phyloP scores from a whole-genome alignment of 2,113 vertebrate species.

The Scophthalmus maximus region DNA sequence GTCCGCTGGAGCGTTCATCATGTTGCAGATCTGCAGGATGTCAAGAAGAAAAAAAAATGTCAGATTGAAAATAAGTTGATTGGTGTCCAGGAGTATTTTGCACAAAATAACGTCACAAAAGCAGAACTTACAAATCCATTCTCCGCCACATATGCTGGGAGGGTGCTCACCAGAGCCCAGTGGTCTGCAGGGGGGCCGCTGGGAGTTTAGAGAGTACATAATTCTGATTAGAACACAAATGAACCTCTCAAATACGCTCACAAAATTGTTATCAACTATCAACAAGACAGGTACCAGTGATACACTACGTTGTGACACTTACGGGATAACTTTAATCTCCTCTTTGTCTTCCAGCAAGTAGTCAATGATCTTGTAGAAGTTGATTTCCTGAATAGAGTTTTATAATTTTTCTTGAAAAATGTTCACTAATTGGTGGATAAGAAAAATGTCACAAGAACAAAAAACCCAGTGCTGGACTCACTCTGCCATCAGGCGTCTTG shows the following conservation, averaged over 20 bases:
- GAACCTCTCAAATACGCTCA: neutral
- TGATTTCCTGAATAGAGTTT: conserved; percentile 84
- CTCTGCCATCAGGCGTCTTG: conserved; percentile 94
- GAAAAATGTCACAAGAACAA: neutral
- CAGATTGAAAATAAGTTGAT: neutral
- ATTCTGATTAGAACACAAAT: neutral
- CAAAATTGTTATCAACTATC: neutral
- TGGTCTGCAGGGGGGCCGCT: conserved; percentile 91
- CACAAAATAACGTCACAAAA: neutral
- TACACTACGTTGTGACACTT: conserved; percentile 69
- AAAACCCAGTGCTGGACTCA: conserved; percentile 56
- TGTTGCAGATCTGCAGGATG: conserved; percentile 90
- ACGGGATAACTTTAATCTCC: conserved; percentile 97
- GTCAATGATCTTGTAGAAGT: conserved; percentile 95
- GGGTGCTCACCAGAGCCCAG: conserved; percentile 91
- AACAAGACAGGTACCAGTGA: neutral
- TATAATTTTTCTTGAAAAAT: neutral
- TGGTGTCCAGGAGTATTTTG: too few species aligned
- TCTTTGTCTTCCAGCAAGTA: conserved; percentile 93
- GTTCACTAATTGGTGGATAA: neutral
- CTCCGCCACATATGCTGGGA: conserved; percentile 92
- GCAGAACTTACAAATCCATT: conserved; percentile 92
- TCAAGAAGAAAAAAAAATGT: neutral
- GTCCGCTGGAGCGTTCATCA: conserved; percentile 90
- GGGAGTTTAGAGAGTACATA: conserved; percentile 47